Evolutionary conservation across 2,113 vertebrate species (phyloP).

Genomic region (Trichomycterus rosablanca): DNA sequence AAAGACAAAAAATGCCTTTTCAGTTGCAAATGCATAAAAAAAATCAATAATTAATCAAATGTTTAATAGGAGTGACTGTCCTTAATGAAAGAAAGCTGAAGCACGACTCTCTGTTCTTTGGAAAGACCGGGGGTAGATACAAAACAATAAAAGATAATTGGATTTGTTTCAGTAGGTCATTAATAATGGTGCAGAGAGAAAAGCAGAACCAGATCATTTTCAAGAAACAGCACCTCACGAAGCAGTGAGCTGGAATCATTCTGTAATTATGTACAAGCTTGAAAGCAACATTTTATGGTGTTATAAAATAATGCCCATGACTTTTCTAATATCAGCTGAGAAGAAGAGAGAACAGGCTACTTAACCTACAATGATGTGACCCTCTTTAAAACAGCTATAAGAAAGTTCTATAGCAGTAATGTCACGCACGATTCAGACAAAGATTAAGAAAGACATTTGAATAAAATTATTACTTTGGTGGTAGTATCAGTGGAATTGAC

Average conservation of each 20-base stretch:
- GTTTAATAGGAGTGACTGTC: neutral
- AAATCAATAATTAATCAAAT: neutral
- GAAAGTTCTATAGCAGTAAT: too few relatives aligned
- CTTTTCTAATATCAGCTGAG: too few relatives aligned
- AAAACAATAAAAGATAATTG: neutral
- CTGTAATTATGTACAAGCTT: neutral
- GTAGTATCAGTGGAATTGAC: too few relatives aligned
- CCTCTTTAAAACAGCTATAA: too few relatives aligned
- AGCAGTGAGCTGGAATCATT: neutral
- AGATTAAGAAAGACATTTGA: too few relatives aligned
- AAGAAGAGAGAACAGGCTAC: too few relatives aligned
- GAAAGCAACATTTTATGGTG: neutral
- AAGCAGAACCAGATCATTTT: neutral
- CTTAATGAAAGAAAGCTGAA: conserved; percentile 1
- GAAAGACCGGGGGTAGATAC: neutral
- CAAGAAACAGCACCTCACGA: neutral
- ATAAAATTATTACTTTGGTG: too few relatives aligned
- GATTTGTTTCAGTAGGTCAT: neutral
- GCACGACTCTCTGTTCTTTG: neutral
- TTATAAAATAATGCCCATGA: too few relatives aligned
- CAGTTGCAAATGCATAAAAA: neutral
- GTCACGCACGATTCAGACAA: too few relatives aligned
- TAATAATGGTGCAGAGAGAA: neutral
- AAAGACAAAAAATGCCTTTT: too few relatives aligned
- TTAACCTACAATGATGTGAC: too few relatives aligned